Base-by-base conservation (phyloP, 2,797 vertebrate species). In the Coluber constrictor region DNA sequence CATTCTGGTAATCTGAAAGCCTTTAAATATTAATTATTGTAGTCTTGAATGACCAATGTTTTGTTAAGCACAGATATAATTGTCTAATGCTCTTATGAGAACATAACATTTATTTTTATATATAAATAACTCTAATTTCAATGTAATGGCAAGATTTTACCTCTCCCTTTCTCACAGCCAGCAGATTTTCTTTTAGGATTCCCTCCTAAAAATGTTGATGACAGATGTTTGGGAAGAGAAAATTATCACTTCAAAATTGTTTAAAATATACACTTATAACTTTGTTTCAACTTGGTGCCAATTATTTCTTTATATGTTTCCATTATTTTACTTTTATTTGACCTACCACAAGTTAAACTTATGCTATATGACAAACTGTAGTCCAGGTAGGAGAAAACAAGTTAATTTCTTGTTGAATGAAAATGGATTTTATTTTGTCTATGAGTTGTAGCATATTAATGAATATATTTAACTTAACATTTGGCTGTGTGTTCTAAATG, bases 91-190 rank as follows among this genome's bases (percentile, higher is more conserved):
- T 98, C 96, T 97, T 95, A 96, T 96, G 97, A 96, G 96, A 97
- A 97, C 88, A 93, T 98, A 98, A 97, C 97, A 97, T 97, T 97
- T 98, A 98, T 98, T 98, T 98, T 97, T 97, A 97, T 97, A 98
- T 97, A 97, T 96, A 97, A 97, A 97, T 97, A 6, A 97, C 95
- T 96, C 96, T 97, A 96, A 96, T 97, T 97, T 97, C 97, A 97
- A 94, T 96, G 94, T 96, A 96, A 96, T 95, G 97, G 96, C 96
- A 97, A 97, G 96, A 94, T 97, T 91, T 95, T 90, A 94, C 96
- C 20, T 25, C 74, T 51, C 94, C 98, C 98, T 98, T 98, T 98
- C 98, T 98, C 98, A 25, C 79, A 98, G 98, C 98, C 98, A 99
- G 98, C 98, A 99, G 98, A 98, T 99, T 98, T 98, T 97, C 96